phyloP scores from a whole-genome alignment of 2,888 invertebrate genomes.

The Hypolimnas misippus region DNA sequence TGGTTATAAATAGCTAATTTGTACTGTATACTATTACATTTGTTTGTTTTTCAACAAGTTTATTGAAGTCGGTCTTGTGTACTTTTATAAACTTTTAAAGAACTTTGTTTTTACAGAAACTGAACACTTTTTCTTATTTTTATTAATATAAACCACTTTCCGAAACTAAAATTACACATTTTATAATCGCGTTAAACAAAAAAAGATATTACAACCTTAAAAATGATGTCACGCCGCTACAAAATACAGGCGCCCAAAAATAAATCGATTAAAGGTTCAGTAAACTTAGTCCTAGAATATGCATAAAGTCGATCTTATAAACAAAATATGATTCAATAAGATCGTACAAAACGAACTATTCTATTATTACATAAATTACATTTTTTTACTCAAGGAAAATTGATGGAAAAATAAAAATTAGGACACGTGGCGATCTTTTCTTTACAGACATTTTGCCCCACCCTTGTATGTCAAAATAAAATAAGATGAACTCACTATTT shows the following conservation, averaged over 20 bases:
- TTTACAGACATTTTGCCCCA: conserved; percentile 75
- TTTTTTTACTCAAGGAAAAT: conserved; percentile 47
- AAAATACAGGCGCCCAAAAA: conserved; percentile 36
- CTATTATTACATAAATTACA: not conserved
- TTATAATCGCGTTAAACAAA: not conserved
- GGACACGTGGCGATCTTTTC: conserved; percentile 81
- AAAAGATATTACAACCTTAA: conserved; percentile 35
- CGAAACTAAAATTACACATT: not conserved
- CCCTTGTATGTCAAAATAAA: conserved; percentile 76
- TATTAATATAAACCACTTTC: not conserved
- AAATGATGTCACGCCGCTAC: conserved; percentile 39
- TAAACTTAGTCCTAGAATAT: not conserved
- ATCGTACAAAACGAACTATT: not conserved
- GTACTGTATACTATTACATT: no score
- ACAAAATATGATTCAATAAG: not conserved
- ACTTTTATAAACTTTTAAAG: not conserved
- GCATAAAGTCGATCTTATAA: not conserved
- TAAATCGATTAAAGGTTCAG: conserved; percentile 36
- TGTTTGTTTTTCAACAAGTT: no score
- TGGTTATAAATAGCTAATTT: no score
- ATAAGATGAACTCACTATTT: conserved; percentile 61
- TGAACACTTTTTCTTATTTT: no score
- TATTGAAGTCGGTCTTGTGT: no score
- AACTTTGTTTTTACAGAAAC: no score
- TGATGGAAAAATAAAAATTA: conserved; percentile 61